These are phyloP conservation scores for Cyanistes caeruleus DNA, from an alignment of 2,113 vertebrate genomes.

Conservation along the genomic window DNA sequence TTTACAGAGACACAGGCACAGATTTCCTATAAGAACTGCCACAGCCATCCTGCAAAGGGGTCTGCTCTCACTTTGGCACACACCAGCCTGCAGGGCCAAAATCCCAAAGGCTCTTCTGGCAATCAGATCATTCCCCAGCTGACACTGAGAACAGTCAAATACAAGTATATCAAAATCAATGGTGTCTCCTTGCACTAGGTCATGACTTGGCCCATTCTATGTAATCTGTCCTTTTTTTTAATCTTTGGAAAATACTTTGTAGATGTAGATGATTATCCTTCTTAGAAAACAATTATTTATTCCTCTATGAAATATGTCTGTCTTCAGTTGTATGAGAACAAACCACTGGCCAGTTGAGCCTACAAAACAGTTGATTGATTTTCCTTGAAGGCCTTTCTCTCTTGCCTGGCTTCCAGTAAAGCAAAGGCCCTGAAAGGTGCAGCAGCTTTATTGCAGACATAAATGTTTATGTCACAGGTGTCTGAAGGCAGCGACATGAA, in stretches of 20 bases:
- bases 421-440: neutral
- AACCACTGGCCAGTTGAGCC: neutral
- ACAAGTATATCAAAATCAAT: neutral
- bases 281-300: neutral
- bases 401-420: neutral
- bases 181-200: neutral
- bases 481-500: neutral
- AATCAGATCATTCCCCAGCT: neutral
- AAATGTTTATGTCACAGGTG: neutral
- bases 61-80: neutral
- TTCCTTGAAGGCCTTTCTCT: neutral
- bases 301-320: neutral
- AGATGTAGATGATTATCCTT: neutral
- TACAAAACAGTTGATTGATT: neutral
- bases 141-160: neutral
- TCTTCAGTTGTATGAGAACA: neutral
- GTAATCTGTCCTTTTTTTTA: neutral
- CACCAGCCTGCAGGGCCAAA: neutral
- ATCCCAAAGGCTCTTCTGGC: neutral
- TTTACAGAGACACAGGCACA: rapidly evolving
- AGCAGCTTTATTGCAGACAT: neutral
- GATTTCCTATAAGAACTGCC: neutral
- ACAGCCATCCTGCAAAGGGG: neutral
- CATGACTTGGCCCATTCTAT: neutral
- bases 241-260: neutral